Evolutionary conservation across 2,113 vertebrate genomes (phyloP).

Genomic region (Silurus asotus): DNA sequence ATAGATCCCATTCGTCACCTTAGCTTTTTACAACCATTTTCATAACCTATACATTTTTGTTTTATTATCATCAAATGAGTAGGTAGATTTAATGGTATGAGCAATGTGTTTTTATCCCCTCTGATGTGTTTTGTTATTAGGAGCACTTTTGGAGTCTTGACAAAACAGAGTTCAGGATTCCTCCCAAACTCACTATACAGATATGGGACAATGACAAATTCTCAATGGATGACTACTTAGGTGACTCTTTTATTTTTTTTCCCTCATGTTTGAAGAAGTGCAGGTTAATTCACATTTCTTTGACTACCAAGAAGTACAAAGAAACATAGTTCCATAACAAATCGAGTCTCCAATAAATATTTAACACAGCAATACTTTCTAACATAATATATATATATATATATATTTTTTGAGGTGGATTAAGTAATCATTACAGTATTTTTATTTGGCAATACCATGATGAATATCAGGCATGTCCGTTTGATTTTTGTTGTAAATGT

Average conservation of each 20-base stretch:
- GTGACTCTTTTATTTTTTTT: conserved; percentile 68
- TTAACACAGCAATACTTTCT: background rate
- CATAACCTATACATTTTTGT: background rate
- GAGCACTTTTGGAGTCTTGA: conserved; percentile 98
- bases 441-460: background rate
- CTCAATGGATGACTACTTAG: conserved; percentile 94
- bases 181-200: conserved; percentile 90
- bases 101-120: background rate
- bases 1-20: background rate
- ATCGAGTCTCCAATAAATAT: background rate
- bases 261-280: background rate
- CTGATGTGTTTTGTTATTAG: conserved; percentile 62
- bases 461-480: background rate
- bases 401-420: background rate
- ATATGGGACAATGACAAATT: conserved; percentile 99
- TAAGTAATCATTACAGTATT: background rate
- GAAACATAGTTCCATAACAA: background rate
- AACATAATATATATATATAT: no score
- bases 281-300: background rate
- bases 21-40: background rate
- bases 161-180: conserved; percentile 92
- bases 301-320: background rate
- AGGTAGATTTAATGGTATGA: background rate
- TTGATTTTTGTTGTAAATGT: background rate
- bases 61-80: background rate